These are phyloP conservation scores for Eupsittula cactorum DNA, from an alignment of 2,113 vertebrate genomes.

Conservation along the genomic window DNA sequence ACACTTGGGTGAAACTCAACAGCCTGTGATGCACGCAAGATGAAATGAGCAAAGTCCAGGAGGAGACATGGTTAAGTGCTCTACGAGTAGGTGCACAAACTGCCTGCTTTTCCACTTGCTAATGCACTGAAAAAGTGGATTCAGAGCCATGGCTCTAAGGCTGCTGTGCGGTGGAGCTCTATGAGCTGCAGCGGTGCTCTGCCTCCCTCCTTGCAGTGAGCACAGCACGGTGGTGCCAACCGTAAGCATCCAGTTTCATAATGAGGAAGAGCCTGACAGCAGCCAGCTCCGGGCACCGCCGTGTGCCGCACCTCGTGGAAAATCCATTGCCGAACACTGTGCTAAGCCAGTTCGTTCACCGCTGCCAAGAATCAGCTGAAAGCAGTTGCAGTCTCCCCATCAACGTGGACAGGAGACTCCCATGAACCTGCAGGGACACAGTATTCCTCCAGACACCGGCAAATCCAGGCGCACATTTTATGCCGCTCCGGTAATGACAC, in stretches of 20 bases:
- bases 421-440: neutral
- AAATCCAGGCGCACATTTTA: neutral
- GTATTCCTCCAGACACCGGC: neutral
- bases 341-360: neutral
- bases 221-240: neutral
- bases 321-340: neutral
- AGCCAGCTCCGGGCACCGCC: neutral
- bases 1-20: neutral
- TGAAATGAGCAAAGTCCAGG: neutral
- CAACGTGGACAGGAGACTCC: neutral
- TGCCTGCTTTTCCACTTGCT: neutral
- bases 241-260: neutral
- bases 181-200: neutral
- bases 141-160: neutral
- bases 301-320: neutral
- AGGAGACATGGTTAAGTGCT: neutral
- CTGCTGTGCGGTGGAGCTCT: neutral
- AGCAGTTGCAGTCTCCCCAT: neutral
- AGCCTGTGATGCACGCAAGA: accelerated
- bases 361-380: neutral
- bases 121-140: accelerated
- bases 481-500: neutral
- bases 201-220: neutral
- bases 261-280: neutral
- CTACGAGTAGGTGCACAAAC: neutral